Percentiles rank a stretch among this genome's conserved stretches.
phyloP scores from a whole-genome alignment of 2,113 vertebrate genomes.

The Myrmecobius fasciatus region DNA sequence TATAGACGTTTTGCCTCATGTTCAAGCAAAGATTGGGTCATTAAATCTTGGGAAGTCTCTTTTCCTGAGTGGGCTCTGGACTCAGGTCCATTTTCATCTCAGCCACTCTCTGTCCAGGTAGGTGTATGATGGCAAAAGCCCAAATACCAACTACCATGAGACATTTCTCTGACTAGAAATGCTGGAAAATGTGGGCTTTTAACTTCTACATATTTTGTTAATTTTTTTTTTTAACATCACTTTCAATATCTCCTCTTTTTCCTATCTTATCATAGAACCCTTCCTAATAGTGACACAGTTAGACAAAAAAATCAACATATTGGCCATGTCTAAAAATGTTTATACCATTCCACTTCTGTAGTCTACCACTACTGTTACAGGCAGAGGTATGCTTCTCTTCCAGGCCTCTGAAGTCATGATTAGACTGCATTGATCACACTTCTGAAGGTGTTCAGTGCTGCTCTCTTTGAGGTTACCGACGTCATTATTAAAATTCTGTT shows the following conservation, averaged over 20 bases:
- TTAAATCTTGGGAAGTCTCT: not conserved
- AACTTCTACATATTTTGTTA: not conserved
- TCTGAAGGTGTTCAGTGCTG: not conserved
- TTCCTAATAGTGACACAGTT: not conserved
- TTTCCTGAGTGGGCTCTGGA: not conserved
- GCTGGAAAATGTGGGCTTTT: not conserved
- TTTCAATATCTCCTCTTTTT: not conserved
- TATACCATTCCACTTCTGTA: not conserved
- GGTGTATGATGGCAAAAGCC: not conserved
- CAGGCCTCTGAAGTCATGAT: not conserved
- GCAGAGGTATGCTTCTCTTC: not conserved
- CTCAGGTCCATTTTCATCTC: not conserved
- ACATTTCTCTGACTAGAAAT: constrained; percentile 21
- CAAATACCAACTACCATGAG: not conserved
- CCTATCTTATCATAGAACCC: not conserved
- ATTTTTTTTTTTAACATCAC: not conserved
- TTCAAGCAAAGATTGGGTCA: not conserved
- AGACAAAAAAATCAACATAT: not conserved
- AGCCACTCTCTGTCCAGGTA: not conserved
- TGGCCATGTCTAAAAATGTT: not conserved
- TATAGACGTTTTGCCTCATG: not conserved
- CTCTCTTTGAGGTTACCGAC: not conserved
- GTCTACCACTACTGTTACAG: not conserved
- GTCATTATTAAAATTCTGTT: too few species aligned
- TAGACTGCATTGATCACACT: not conserved